phyloP scores from a whole-genome alignment of 2,797 vertebrate genomes.

The Steatocranus sp. region DNA sequence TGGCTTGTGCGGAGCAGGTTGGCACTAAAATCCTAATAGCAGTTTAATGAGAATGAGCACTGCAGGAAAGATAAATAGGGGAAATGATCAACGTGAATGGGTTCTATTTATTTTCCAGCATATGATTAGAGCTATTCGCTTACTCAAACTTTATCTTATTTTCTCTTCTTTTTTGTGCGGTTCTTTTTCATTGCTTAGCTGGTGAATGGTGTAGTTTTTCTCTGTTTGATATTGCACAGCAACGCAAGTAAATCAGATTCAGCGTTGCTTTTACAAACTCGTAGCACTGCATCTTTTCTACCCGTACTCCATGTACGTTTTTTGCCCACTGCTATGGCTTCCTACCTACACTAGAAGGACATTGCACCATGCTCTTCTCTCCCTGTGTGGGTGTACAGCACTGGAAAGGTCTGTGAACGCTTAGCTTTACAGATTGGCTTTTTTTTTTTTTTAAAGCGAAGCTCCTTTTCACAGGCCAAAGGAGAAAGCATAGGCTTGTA shows the following conservation, averaged over 20 bases:
- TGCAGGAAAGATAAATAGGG: constrained; percentile 1
- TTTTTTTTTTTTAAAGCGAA: background rate
- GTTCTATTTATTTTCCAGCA: background rate
- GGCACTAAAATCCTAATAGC: constrained; percentile 45
- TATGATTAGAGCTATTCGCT: background rate
- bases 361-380: constrained; percentile 12
- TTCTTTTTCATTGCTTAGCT: background rate
- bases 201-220: background rate
- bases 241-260: background rate
- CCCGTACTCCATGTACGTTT: background rate
- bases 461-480: background rate
- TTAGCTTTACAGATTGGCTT: constrained; percentile 13
- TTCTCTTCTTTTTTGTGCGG: background rate
- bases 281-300: background rate
- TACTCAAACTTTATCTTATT: background rate
- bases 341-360: constrained; percentile 16
- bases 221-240: background rate
- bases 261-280: background rate
- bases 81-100: background rate
- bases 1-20: constrained; percentile 43
- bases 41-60: constrained; percentile 28
- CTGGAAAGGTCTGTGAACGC: background rate
- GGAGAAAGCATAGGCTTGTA: background rate
- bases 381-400: constrained; percentile 18
- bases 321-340: background rate